Evolutionary conservation across 2,797 vertebrate genomes (phyloP).

Genomic region (Presbytis comata): DNA sequence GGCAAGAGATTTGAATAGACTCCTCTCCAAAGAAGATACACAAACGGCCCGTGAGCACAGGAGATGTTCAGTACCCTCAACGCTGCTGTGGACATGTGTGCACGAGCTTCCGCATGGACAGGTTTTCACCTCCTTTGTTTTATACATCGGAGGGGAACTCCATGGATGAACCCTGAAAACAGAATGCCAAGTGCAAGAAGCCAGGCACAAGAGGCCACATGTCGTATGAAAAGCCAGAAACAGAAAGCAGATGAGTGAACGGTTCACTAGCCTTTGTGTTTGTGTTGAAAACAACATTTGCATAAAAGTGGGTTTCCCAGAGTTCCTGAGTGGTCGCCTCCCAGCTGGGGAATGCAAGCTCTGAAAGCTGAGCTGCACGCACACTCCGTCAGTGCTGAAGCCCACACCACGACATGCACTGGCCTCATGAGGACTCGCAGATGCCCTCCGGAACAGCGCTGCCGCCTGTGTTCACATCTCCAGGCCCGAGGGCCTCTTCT

Average conservation of each 20-base stretch:
- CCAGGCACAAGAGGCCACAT: not conserved
- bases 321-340: accelerated
- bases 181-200: not conserved
- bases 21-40: not conserved
- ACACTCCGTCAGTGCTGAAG: not conserved
- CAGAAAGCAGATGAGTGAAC: not conserved
- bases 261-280: accelerated
- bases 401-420: accelerated
- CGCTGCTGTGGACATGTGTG: too few species aligned
- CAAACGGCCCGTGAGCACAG: not conserved
- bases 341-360: accelerated
- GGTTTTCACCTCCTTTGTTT: too few species aligned
- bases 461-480: not conserved
- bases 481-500: not conserved
- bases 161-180: not conserved
- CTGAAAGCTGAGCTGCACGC: accelerated
- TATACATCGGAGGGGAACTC: too few species aligned
- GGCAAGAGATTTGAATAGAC: too few species aligned
- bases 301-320: accelerated
- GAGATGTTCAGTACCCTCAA: not conserved
- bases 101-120: too few species aligned
- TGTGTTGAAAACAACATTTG: too few species aligned
- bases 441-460: accelerated
- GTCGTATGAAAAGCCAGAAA: too few species aligned
- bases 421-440: not conserved